These are phyloP conservation scores for Melanogrammus aeglefinus DNA, from an alignment of 2,797 vertebrate species.

Conservation along the genomic window DNA sequence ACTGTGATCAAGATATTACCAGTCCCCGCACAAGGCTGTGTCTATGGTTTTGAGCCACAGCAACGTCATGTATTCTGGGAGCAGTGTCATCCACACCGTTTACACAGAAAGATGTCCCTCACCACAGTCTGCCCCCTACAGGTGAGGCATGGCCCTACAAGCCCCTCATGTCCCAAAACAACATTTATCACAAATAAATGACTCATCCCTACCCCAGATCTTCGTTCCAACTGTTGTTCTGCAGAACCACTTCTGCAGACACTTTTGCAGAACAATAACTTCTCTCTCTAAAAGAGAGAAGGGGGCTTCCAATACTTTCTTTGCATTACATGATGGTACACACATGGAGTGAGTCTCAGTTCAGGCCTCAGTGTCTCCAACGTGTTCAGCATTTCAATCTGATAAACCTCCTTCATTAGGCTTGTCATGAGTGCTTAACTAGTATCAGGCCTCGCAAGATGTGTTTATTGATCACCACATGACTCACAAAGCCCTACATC, in stretches of 20 bases:
- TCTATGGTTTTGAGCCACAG: constrained; percentile 86
- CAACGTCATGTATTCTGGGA: constrained; percentile 88
- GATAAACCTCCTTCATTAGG: neutral
- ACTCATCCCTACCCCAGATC: no score
- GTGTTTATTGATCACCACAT: neutral
- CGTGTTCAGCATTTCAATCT: neutral
- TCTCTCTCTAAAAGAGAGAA: no score
- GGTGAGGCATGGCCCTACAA: constrained; percentile 64
- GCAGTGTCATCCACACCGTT: constrained; percentile 82
- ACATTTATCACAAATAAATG: no score
- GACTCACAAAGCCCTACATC: neutral
- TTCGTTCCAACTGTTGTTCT: no score
- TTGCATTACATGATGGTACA: neutral
- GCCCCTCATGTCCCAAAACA: constrained; percentile 7
- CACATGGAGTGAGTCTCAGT: neutral
- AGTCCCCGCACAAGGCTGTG: constrained; percentile 80
- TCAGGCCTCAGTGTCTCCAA: neutral
- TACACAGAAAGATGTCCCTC: constrained; percentile 84
- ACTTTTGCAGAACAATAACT: no score
- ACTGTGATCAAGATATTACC: constrained; percentile 42
- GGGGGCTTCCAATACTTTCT: neutral
- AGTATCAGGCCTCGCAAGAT: neutral
- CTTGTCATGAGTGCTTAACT: neutral
- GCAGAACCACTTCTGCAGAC: no score
- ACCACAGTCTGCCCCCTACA: constrained; percentile 80